Evolutionary conservation across 1,140 invertebrate species (phyloP).

Genomic region (Aplysia californica): DNA sequence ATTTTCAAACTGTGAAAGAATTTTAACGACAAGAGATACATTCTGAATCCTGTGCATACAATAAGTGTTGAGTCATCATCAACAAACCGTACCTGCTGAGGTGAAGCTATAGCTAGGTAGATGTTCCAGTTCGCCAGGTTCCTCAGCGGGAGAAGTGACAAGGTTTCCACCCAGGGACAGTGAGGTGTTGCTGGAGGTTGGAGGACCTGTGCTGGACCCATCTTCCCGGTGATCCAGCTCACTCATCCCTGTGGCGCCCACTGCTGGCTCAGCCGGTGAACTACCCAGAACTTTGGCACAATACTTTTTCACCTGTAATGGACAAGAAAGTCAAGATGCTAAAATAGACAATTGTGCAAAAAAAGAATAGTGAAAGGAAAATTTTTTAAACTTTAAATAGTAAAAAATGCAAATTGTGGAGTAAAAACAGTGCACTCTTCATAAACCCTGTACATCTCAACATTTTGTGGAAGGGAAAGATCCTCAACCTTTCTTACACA

Average conservation of each 20-base stretch:
- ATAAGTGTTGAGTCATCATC: not conserved
- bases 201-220: not conserved
- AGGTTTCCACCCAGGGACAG: conserved; percentile 5
- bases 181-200: not conserved
- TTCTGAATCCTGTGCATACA: not conserved
- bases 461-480: no score
- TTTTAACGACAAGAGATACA: not conserved
- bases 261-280: not conserved
- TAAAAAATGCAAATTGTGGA: no score
- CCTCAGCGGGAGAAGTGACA: not conserved
- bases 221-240: not conserved
- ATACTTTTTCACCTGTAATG: conserved; percentile 7
- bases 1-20: not conserved
- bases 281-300: conserved; percentile 13
- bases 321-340: not conserved
- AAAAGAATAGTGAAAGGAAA: no score
- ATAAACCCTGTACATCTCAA: no score
- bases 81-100: not conserved
- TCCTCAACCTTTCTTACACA: no score
- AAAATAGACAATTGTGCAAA: no score
- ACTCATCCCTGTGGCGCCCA: not conserved
- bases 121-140: not conserved
- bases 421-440: no score
- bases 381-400: no score
- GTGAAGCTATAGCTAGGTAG: not conserved